Evolutionary conservation across 1,140 invertebrate species (phyloP).

Genomic region (Rhopalosiphum maidis): DNA sequence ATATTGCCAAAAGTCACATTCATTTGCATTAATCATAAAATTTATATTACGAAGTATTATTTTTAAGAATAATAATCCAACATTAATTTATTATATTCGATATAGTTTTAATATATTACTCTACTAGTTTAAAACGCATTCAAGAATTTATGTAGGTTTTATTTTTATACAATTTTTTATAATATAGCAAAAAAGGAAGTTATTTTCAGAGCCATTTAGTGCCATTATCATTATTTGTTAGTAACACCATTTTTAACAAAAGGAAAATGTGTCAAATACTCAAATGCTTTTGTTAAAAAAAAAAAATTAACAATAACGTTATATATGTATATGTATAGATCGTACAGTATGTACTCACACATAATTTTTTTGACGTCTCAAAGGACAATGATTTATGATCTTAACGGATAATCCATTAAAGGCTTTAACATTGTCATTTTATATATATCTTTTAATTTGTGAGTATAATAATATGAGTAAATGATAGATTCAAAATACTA

Average conservation of each 20-base stretch:
- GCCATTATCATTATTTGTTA: background rate
- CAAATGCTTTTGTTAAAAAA: background rate
- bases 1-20: background rate
- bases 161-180: background rate
- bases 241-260: background rate
- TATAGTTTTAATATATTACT: background rate
- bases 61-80: background rate
- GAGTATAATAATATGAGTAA: background rate
- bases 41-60: background rate
- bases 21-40: background rate
- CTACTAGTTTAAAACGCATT: background rate
- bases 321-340: background rate
- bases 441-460: background rate
- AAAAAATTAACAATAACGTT: background rate
- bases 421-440: background rate
- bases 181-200: background rate
- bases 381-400: background rate
- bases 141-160: background rate
- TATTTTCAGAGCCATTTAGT: background rate
- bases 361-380: background rate
- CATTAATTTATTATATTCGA: background rate
- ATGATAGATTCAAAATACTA: background rate
- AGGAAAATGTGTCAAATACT: background rate
- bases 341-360: background rate
- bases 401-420: background rate